Evolutionary conservation across 2,888 invertebrate genomes (phyloP).

Genomic region (Palloptera scutellata): DNA sequence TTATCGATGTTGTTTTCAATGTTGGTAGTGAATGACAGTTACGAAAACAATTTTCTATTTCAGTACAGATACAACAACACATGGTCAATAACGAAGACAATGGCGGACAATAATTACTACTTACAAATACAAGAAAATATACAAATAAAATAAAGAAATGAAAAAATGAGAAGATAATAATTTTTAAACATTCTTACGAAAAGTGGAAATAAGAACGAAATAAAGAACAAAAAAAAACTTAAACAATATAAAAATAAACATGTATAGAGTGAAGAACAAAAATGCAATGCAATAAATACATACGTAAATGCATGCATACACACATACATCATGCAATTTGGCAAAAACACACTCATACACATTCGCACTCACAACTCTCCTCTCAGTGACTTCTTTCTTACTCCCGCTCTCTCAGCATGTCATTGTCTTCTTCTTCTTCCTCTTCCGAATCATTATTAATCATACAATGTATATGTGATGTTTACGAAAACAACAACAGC

Average conservation of each 20-base stretch:
- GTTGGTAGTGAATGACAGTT: too few species aligned
- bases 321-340: not conserved
- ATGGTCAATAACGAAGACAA: conserved; percentile 26
- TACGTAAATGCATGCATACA: not conserved
- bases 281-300: not conserved
- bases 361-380: not conserved
- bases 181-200: conserved; percentile 19
- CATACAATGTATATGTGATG: conserved; percentile 21
- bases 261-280: conserved; percentile 8
- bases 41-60: too few species aligned
- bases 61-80: not conserved
- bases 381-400: too few species aligned
- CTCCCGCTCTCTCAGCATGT: too few species aligned
- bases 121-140: not conserved
- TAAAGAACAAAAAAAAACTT: not conserved
- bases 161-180: conserved; percentile 23
- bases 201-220: conserved; percentile 12
- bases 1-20: too few species aligned
- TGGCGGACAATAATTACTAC: conserved; percentile 7
- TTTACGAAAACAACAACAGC: conserved; percentile 6
- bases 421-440: too few species aligned
- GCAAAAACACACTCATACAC: not conserved
- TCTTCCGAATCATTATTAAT: not conserved
- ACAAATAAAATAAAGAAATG: conserved; percentile 11
- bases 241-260: not conserved